Percentiles rank a stretch among this genome's conserved stretches.
phyloP scores from a whole-genome alignment of 2,888 invertebrate species.

The Habroteleia sp. region DNA sequence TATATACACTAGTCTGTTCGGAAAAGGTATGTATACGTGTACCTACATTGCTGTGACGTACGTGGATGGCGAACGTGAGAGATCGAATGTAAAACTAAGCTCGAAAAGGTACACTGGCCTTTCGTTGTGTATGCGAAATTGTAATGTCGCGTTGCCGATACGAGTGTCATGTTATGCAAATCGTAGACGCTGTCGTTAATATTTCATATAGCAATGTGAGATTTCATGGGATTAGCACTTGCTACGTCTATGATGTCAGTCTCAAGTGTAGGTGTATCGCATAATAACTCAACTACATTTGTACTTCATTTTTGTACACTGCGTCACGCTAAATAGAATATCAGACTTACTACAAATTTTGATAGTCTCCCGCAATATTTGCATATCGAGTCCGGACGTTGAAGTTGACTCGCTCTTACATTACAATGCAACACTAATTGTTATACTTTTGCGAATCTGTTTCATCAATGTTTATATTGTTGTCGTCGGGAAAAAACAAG shows the following conservation, averaged over 20 bases:
- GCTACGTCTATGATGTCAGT: conserved; percentile 62
- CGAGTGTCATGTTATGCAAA: conserved; percentile 66
- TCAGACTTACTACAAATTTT: conserved; percentile 38
- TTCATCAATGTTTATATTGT: conserved; percentile 41
- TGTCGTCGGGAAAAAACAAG: conserved; percentile 9
- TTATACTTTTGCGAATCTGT: conserved; percentile 34
- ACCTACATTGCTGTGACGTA: conserved; percentile 57
- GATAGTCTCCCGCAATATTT: conserved; percentile 35
- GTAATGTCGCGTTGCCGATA: conserved; percentile 65
- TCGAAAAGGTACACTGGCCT: conserved; percentile 64
- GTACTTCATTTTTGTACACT: conserved; percentile 49
- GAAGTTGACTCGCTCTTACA: conserved; percentile 45
- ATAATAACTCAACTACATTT: conserved; percentile 56
- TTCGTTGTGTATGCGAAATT: conserved; percentile 63
- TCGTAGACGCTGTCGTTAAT: conserved; percentile 63
- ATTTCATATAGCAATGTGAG: conserved; percentile 63
- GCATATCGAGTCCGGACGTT: conserved; percentile 57
- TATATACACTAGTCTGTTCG: conserved; percentile 65
- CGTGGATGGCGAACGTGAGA: conserved; percentile 63
- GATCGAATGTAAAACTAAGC: conserved; percentile 67
- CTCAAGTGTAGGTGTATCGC: conserved; percentile 61
- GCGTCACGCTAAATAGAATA: conserved; percentile 64
- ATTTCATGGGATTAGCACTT: conserved; percentile 63
- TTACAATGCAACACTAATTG: conserved; percentile 55
- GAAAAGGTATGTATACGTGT: conserved; percentile 63